Percentiles rank a stretch among this genome's conserved stretches.
Evolutionary conservation across 2,888 invertebrate species (phyloP).

Genomic region (Sinodicranocentrus sp.): DNA sequence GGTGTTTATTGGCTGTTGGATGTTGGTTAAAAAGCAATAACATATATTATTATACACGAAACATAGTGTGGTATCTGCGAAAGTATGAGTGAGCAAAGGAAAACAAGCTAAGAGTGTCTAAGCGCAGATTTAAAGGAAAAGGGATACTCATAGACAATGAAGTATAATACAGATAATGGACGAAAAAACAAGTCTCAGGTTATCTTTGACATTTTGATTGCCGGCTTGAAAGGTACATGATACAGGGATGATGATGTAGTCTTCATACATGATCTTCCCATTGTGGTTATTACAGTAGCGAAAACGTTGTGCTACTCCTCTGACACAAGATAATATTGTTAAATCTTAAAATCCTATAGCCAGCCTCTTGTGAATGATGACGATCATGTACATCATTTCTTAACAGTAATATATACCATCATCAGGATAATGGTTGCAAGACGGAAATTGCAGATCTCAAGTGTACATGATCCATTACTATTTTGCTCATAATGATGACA

Average conservation of each 20-base stretch:
- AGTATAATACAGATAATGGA: conserved; percentile 12
- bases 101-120: too few species aligned
- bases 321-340: not conserved
- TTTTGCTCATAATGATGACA: conserved; percentile 6
- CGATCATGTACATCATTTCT: not conserved
- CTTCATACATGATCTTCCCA: not conserved
- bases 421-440: conserved; percentile 8
- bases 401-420: not conserved
- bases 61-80: not conserved
- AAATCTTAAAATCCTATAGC: not conserved
- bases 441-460: conserved; percentile 31
- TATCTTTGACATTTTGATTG: conserved; percentile 57
- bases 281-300: not conserved
- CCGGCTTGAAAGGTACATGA: conserved; percentile 24
- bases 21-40: conserved; percentile 32
- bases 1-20: conserved; percentile 47
- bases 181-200: conserved; percentile 48
- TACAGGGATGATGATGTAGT: conserved; percentile 12
- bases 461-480: conserved; percentile 23
- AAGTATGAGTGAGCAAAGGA: not conserved
- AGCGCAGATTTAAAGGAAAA: conserved; percentile 14
- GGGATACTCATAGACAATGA: conserved; percentile 12
- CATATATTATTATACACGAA: not conserved
- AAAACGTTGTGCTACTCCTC: not conserved
- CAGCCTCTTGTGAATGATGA: not conserved